Evolutionary conservation across 2,888 invertebrate genomes (phyloP), one percentile per base, ranked within the genome.

Genomic region (Meiosimyza decipiens): DNA sequence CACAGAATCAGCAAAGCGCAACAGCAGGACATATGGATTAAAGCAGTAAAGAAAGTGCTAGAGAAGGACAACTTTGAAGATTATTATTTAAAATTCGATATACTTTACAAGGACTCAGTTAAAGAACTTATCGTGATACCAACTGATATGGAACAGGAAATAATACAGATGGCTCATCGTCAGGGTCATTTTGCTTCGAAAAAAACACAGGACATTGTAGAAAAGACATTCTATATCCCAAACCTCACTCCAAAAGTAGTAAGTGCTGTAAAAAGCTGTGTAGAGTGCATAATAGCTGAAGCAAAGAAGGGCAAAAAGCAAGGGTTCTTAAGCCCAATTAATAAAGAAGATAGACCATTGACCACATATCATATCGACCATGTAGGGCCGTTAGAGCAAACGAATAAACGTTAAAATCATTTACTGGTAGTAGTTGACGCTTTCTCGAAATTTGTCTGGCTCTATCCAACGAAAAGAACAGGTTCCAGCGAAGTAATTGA

Each of bases 341-440:
- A 55, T 7, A 72, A 74, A 50, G 57, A 40, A 4, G 71, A 77
- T 0, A 59, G 55, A 3, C 84, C 84, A 4, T 63, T 85, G 12
- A 54, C 78, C 15, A 84, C 83, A 0, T 81, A 78, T 11, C 83
- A 85, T 63, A 66, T 82, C 6, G 85, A 86, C 57, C 86, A 87
- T 63, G 54, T 86, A 1, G 85, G 85, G 6, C 84, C 84, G 1
- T 65, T 83, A 71, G 75, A 78, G 0, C 74, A 71, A 7, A 84
- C 83, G 0, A 78, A 76, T 2, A 84, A 84, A 69, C 68, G 72
- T 6, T 84, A 84, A 54, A 82, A 82, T 55, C 76, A 86, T 59
- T 80, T 86, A 1, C 77, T 86, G n/a, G 74, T 82, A 7, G 71
- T 73, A 1, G 49, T 75, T n/a, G 3, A 83, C 3, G 22, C 22